Evolutionary conservation across 1,140 invertebrate species (phyloP).

Genomic region (Caenorhabditis briggsae): DNA sequence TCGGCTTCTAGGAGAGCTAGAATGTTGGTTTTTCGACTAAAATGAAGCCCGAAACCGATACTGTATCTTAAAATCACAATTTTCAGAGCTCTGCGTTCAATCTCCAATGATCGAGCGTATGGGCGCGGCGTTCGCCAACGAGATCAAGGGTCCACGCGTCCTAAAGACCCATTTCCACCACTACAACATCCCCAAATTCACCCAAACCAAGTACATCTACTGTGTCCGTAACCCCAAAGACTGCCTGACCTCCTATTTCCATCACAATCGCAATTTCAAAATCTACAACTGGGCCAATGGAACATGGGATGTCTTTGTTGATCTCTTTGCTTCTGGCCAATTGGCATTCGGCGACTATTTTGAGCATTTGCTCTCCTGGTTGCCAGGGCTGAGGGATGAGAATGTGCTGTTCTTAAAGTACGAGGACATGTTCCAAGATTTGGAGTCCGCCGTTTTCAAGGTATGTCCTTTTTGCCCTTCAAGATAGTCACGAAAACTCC

Average conservation of each 20-base stretch:
- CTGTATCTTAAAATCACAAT: too few species aligned
- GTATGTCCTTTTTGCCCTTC: background rate
- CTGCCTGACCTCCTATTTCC: constrained; percentile 73
- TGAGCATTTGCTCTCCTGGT: constrained; percentile 78
- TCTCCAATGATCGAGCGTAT: constrained; percentile 77
- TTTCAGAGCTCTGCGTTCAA: constrained; percentile 74
- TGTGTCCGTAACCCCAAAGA: constrained; percentile 74
- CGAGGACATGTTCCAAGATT: constrained; percentile 75
- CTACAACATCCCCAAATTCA: constrained; percentile 72
- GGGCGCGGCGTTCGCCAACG: constrained; percentile 72
- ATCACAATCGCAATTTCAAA: constrained; percentile 77
- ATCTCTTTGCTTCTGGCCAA: constrained; percentile 76
- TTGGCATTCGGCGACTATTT: constrained; percentile 79
- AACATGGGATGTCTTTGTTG: constrained; percentile 76
- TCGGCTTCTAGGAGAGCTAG: too few species aligned
- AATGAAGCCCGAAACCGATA: background rate
- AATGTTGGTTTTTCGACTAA: too few species aligned
- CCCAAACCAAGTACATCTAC: constrained; percentile 75
- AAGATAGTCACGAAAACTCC: too few species aligned
- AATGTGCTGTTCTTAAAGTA: constrained; percentile 78
- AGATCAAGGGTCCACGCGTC: constrained; percentile 71
- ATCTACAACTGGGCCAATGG: constrained; percentile 74
- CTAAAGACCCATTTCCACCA: constrained; percentile 76
- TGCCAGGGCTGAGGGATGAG: constrained; percentile 69
- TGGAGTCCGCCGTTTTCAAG: constrained; percentile 68